phyloP scores from a whole-genome alignment of 2,888 invertebrate genomes.

The Melikaiella ostensackeni region DNA sequence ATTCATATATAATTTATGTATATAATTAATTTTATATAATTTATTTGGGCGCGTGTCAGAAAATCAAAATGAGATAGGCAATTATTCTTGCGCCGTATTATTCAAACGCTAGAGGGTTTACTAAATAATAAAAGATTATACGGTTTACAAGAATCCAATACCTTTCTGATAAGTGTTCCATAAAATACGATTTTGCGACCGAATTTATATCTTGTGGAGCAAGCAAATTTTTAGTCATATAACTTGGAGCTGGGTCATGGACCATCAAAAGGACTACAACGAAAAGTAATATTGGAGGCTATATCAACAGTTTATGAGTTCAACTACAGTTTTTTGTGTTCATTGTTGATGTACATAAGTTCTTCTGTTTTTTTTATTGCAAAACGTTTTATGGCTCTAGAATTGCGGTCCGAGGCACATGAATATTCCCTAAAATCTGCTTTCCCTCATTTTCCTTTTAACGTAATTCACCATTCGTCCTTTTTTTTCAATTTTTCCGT shows the following conservation, averaged over 20 bases:
- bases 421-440: too few species aligned
- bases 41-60: not conserved
- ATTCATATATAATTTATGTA: too few species aligned
- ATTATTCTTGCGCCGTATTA: slow-evolving; percentile 20
- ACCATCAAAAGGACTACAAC: slow-evolving; percentile 17
- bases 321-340: not conserved
- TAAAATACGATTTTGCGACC: slow-evolving; percentile 29
- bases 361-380: not conserved
- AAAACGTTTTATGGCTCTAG: not conserved
- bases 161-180: slow-evolving; percentile 20
- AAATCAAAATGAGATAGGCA: not conserved
- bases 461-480: too few species aligned
- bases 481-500: too few species aligned
- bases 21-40: too few species aligned
- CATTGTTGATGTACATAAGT: not conserved
- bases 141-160: slow-evolving; percentile 5
- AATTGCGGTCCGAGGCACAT: not conserved
- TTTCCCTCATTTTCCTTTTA: too few species aligned
- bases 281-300: slow-evolving; percentile 27
- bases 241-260: slow-evolving; percentile 24
- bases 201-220: slow-evolving; percentile 24
- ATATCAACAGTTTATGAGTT: slow-evolving; percentile 35
- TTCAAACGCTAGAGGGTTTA: not conserved
- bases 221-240: slow-evolving; percentile 31
- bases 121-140: slow-evolving; percentile 15